Conservation (phyloP, 2,888 invertebrate species). For the Anarsia innoxiella region DNA sequence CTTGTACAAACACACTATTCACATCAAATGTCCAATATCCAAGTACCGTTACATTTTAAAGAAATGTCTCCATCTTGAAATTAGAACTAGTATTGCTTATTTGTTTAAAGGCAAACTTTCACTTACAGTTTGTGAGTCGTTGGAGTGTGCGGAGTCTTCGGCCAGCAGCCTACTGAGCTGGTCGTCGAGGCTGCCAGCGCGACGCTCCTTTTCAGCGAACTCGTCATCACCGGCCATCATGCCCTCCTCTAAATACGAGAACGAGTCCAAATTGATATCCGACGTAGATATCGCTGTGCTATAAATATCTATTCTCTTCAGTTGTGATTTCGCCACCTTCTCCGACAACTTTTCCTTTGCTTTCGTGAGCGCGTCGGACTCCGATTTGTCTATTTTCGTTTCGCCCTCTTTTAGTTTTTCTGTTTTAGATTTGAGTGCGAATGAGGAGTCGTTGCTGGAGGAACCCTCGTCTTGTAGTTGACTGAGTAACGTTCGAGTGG, state of each 20-base stretch:
- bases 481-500: constrained; percentile 65
- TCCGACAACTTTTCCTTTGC: constrained; percentile 61
- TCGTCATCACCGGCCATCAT: constrained; percentile 66
- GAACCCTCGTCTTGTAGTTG: constrained; percentile 72
- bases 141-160: constrained; percentile 50
- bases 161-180: constrained; percentile 52
- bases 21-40: constrained; percentile 39
- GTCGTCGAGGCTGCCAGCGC: constrained; percentile 41
- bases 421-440: constrained; percentile 52
- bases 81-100: constrained; percentile 44
- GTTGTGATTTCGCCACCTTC: constrained; percentile 59
- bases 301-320: constrained; percentile 69
- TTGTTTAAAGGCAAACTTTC: constrained; percentile 56
- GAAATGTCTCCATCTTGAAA: constrained; percentile 25
- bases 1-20: constrained; percentile 23
- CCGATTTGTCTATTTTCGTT: constrained; percentile 43
- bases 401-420: constrained; percentile 40
- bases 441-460: constrained; percentile 70
- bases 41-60: constrained; percentile 36
- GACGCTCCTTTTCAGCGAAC: constrained; percentile 37
- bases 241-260: constrained; percentile 68
- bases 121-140: constrained; percentile 57
- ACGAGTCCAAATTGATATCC: constrained; percentile 70
- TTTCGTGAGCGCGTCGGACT: constrained; percentile 56
- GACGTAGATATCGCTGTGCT: constrained; percentile 69